Evolutionary conservation across 2,797 vertebrate species (phyloP), one percentile per base, ranked within the genome.

Genomic region (Anabacerthia variegaticeps): DNA sequence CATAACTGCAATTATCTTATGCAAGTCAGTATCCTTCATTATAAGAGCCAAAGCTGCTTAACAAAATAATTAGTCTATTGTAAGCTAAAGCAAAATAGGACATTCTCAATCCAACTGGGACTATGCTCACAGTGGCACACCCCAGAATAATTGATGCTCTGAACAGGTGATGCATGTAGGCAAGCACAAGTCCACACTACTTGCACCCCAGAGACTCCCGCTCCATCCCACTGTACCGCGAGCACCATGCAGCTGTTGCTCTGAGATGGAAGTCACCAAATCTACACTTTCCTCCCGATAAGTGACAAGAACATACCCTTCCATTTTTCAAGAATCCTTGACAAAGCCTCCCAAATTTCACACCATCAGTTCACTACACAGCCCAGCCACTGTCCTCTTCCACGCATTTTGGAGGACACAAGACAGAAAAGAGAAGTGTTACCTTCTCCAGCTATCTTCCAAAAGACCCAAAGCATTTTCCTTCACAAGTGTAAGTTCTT

Each of bases 21-120:
- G 56, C 72, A 77, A 92, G 44, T 84, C 79, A 66, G 26, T 43
- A 78, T 44, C 76, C 73, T 86, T 75, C 79, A 75, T 48, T 22
- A 2, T 44, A 88, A 78, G 36, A 89, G 76, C 21, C 75, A 78
- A 94, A 78, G 79, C 82, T 88, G 61, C 93, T 95, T 77, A 92
- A 95, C 80, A 69, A 88, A 97, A 83, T 86, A 90, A 95, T 94
- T 86, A 94, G 85, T 48, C 83, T 30, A 28, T 1, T 84, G 54
- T 69, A 72, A 84, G 55, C 76, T 85, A 82, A 71, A 92, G 88
- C 62, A 93, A 93, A 86, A 59, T 6, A 82, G 44, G 55, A 56
- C 52, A 74, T 28, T 76, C 59, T 52, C 23, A 82, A 19, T 61
- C 41, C 69, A 63, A 51, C 43, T 20, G 67, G 65, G 79, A 71